Evolutionary conservation across 2,888 invertebrate species (phyloP).

Genomic region (Agrotis puta): DNA sequence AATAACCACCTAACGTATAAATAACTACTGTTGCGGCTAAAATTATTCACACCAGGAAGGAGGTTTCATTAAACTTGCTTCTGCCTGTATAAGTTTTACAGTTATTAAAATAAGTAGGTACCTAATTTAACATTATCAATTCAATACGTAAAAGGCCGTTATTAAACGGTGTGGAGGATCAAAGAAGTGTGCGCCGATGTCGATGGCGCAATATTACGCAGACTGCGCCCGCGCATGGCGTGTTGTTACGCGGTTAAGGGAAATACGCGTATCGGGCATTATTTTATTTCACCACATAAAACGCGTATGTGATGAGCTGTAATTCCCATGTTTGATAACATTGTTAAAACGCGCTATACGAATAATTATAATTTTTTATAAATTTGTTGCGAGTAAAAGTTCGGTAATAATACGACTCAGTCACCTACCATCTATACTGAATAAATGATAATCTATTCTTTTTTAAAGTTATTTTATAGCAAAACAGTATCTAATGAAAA

Average conservation of each 20-base stretch:
- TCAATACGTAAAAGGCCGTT: constrained; percentile 42
- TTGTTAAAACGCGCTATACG: background rate
- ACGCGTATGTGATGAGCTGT: constrained; percentile 1
- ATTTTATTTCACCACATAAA: constrained; percentile 13
- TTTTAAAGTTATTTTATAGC: background rate
- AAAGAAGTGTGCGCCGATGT: constrained; percentile 42
- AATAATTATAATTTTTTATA: background rate
- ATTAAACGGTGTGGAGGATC: constrained; percentile 49
- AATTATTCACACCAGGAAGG: constrained; percentile 38
- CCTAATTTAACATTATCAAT: constrained; percentile 46
- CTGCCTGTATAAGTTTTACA: constrained; percentile 25
- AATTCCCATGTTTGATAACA: constrained; percentile 17
- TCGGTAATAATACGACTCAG: too few species aligned
- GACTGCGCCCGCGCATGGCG: constrained; percentile 34
- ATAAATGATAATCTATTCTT: too few species aligned
- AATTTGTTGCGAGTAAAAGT: too few species aligned
- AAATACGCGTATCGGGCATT: constrained; percentile 39
- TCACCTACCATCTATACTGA: too few species aligned
- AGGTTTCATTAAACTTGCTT: constrained; percentile 11
- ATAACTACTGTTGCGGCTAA: constrained; percentile 31
- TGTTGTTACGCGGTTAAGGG: constrained; percentile 54
- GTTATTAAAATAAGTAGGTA: constrained; percentile 36
- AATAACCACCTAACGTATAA: constrained; percentile 1
- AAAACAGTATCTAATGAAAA: background rate
- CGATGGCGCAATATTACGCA: constrained; percentile 46